Base-by-base conservation (phyloP, 2,113 vertebrate species). In the Neoarius graeffei region DNA sequence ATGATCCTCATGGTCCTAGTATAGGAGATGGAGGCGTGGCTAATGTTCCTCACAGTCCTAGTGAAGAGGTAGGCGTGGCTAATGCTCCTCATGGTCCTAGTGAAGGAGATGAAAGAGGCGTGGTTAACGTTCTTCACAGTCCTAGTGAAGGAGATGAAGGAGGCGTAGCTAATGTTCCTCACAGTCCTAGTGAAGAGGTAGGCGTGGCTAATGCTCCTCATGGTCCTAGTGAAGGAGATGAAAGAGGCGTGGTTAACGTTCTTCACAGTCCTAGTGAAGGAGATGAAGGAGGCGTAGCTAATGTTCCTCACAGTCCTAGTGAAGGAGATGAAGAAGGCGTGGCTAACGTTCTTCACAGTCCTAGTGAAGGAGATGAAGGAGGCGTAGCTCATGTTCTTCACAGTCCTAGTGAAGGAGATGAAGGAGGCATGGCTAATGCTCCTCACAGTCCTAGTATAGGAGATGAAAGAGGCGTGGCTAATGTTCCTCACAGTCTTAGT, bases 81-180 rank as follows among this genome's bases (percentile, higher is more conserved):
- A 9, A n/a, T 64, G 62, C 0, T 3, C 4, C 25, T 8, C 0
- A n/a, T 0, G 0, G 23, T 23, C 25, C 5, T 0, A 60, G 5
- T 7, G 17, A 66, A 10, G 59, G 25, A 66, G 62, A 25, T 3
- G 19, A 10, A n/a, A 23, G 62, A 66, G 62, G 62, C 23, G 23
- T 66, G 62, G 62, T 25, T 11, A 9, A n/a, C n/a, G 59, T 7
- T 20, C 59, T 5, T 6, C 5, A 1, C 4, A 20, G 59, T 60
- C 59, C 59, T 20, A 19, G 23, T 64, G 60, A 25, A n/a, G 62
- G 62, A 66, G 62, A 8, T 3, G 59, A 64, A 64, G 62, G 62
- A 64, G 62, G 62, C 7, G 62, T 64, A 23, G 62, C 23, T n/a
- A n/a, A n/a, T n/a, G n/a, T n/a, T n/a, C n/a, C n/a, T n/a, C n/a